Conservation (phyloP, 2,113 vertebrate genomes). For the Balaenoptera acutorostrata region DNA sequence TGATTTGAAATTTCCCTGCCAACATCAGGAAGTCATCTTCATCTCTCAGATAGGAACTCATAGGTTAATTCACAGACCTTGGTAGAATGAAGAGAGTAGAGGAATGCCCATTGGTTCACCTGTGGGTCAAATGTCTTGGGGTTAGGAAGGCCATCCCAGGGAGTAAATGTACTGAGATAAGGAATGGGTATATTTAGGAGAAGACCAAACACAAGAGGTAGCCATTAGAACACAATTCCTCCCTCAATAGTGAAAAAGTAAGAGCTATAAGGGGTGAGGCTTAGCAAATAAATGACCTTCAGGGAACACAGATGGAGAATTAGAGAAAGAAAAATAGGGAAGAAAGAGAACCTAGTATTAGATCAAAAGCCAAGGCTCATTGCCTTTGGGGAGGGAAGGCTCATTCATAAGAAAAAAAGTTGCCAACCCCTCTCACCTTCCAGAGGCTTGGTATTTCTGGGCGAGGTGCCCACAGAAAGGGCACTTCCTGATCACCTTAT, state of each 20-base stretch:
- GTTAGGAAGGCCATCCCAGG: background rate
- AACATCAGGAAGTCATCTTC: background rate
- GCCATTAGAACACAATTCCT: background rate
- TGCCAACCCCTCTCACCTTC: background rate
- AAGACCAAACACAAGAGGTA: background rate
- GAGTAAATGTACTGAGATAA: background rate
- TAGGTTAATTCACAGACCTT: background rate
- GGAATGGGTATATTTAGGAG: background rate
- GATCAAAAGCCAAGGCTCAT: background rate
- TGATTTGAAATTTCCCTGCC: background rate
- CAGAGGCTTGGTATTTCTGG: background rate
- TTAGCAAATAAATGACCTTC: background rate
- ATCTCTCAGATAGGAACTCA: background rate
- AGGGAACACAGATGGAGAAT: background rate
- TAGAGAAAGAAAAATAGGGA: background rate
- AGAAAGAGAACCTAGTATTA: background rate
- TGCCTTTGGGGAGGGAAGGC: background rate
- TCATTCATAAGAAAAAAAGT: background rate
- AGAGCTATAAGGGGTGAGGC: background rate
- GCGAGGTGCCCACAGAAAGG: background rate
- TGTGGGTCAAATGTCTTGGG: background rate
- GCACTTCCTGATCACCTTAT: background rate
- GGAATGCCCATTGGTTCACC: background rate
- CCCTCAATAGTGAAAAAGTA: background rate
- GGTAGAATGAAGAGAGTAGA: background rate